Evolutionary conservation across 2,888 invertebrate species (phyloP), one percentile per base, ranked within the genome.

Genomic region (Vanessa cardui): DNA sequence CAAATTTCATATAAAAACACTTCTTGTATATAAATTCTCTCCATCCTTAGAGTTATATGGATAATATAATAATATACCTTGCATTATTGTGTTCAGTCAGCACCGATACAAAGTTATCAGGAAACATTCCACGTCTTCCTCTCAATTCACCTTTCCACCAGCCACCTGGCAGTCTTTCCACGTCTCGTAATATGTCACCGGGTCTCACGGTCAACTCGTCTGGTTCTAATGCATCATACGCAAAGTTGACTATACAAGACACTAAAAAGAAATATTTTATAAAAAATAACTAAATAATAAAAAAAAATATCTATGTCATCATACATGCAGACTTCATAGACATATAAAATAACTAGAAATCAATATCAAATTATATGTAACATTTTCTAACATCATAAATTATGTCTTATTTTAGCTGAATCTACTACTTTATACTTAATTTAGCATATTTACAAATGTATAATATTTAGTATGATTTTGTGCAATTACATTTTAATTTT

Each of bases 101-200:
- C 73, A 96, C 89, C 76, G 95, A 95, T 21, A 98, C 98, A 93
- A 98, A 98, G 89, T 98, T 98, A 85, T 98, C 98, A 4, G 98
- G 98, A 90, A 98, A 98, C 94, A 98, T 95, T 78, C 98, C 98
- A 71, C 94, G 94, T 80, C 95, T 95, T 69, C 97, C 97, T 69
- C 92, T 93, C 64, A 98, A 90, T 69, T 96, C 96, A n/a, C 98
- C 98, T 85, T 97, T 95, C 96, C 97, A 98, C 98, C 98, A 98
- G 70, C 98, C 98, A 66, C 96, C 97, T 39, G 95, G 94, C 79
- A 96, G 94, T 76, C 95, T 94, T 79, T 95, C 94, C 63, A 98
- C 97, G 82, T 96, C 96, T 74, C 95, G 95, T 78, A 98, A 95
- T 72, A 97, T 93, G 87, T 98, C 97, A 67, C 98, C 98, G 79